Evolutionary conservation across 2,888 invertebrate species (phyloP).

Genomic region (Schizotus pectinicornis): DNA sequence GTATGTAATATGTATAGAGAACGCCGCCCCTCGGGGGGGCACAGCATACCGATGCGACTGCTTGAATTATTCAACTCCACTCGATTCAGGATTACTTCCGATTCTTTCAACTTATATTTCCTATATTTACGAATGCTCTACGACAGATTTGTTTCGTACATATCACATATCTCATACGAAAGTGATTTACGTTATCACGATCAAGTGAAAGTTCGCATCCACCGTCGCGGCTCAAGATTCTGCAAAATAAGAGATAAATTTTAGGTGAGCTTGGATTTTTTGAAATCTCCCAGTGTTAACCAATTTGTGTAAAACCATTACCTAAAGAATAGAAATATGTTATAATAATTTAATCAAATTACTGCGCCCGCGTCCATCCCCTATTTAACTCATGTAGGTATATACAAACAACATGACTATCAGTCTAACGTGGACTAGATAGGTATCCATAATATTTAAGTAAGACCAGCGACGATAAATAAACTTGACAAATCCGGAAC

Average conservation of each 20-base stretch:
- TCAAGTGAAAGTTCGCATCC: no score
- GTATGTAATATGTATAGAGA: constrained; percentile 30
- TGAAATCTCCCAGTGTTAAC: no score
- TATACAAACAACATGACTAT: no score
- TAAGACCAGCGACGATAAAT: neutral
- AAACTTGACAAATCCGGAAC: constrained; percentile 3
- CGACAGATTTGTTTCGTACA: constrained; percentile 25
- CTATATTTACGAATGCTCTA: constrained; percentile 40
- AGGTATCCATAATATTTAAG: no score
- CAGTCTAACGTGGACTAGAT: neutral
- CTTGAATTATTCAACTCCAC: constrained; percentile 50
- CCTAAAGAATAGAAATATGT: no score
- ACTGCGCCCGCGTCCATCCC: no score
- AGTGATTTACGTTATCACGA: neutral
- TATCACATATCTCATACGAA: neutral
- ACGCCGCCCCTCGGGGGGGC: constrained; percentile 38
- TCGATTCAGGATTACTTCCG: constrained; percentile 49
- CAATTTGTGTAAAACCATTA: no score
- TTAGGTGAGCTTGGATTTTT: neutral
- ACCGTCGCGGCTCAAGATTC: no score
- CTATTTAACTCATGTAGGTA: no score
- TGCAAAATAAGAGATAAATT: no score
- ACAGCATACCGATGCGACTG: constrained; percentile 47
- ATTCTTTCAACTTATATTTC: constrained; percentile 47
- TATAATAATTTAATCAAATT: no score